Evolutionary conservation across 2,113 vertebrate species (phyloP).

Genomic region (rabbit (Oryctolagus cuniculus)): DNA sequence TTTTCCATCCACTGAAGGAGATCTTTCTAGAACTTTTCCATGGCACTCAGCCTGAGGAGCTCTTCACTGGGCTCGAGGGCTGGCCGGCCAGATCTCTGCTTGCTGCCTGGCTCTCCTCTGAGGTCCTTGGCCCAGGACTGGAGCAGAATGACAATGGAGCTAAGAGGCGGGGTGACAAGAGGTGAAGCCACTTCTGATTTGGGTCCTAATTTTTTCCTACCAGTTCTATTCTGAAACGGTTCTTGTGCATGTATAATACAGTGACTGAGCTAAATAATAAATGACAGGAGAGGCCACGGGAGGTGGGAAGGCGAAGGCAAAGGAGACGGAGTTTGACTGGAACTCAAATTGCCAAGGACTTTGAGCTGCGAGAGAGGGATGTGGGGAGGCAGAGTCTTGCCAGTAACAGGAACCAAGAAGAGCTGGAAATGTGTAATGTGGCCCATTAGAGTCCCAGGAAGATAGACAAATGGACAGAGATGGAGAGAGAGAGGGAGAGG

Average conservation of each 20-base stretch:
- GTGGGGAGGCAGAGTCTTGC: background rate
- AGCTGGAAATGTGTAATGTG: background rate
- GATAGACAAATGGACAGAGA: background rate
- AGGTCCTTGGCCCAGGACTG: background rate
- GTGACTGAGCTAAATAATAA: constrained; percentile 78
- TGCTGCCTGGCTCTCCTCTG: too few species aligned
- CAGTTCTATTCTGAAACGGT: constrained; percentile 49
- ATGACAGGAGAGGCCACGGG: constrained; percentile 67
- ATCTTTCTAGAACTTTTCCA: constrained; percentile 14
- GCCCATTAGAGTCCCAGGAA: background rate
- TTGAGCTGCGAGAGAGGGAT: background rate
- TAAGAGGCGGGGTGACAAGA: background rate
- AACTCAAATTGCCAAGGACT: constrained; percentile 68
- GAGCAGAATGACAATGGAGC: background rate
- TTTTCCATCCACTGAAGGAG: background rate
- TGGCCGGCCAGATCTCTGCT: background rate
- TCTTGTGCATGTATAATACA: constrained; percentile 62
- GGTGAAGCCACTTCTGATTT: constrained; percentile 29
- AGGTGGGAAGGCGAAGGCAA: constrained; percentile 47
- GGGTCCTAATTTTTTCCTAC: constrained; percentile 46
- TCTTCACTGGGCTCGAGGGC: background rate
- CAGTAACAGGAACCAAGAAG: background rate
- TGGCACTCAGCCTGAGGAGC: background rate
- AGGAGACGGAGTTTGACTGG: constrained; percentile 62
- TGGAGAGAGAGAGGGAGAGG: background rate